Evolutionary conservation across 35 echinoderm and acorn worm genomes (phyloP), one percentile per base, ranked within the genome.

Genomic region (Patiria miniata): DNA sequence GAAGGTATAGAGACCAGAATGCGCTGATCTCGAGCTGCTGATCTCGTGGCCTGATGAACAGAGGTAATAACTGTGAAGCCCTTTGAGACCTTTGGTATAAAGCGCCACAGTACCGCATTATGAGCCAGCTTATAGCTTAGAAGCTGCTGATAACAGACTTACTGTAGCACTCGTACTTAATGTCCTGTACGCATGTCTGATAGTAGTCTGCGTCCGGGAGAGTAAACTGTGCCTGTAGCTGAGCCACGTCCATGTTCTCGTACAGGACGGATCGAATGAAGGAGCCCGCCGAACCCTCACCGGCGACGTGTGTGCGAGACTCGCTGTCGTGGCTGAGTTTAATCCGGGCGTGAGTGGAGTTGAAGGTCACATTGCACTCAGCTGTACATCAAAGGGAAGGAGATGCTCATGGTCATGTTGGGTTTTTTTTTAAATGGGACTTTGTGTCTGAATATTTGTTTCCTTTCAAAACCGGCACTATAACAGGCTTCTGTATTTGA

Each of bases 131-230:
- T 47, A 4, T 12, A 47, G 42, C 42, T 6, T 47, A n/a, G 42
- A 47, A 47, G 42, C 42, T 4, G 42, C 42, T 12, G 42, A 47
- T 12, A 6, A 47, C 42, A 12, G 42, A 47, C 10, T 79, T 52
- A 93, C 91, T 79, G 42, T 83, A 88, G 68, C 91, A 93, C 54
- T 93, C 85, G 58, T 93, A 93, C 34, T 32, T 28, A 40, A 93
- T 80, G 18, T 19, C 33, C 69, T 93, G 91, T 22, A 32, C 26
- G 76, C 91, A 93, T 7, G 77, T 60, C 47, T 88, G 52, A 22
- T 56, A 88, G 28, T 68, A 39, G 44, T 83, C 79, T 1, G 15
- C 56, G 77, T 51, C 54, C 9, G 87, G 55, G 29, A 73, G 50
- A 80, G 86, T 68, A 40, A 93, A 88, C 7, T 88, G 60, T 7